Evolutionary conservation across 1,140 invertebrate species (phyloP).

Genomic region (Drosophila orosa): DNA sequence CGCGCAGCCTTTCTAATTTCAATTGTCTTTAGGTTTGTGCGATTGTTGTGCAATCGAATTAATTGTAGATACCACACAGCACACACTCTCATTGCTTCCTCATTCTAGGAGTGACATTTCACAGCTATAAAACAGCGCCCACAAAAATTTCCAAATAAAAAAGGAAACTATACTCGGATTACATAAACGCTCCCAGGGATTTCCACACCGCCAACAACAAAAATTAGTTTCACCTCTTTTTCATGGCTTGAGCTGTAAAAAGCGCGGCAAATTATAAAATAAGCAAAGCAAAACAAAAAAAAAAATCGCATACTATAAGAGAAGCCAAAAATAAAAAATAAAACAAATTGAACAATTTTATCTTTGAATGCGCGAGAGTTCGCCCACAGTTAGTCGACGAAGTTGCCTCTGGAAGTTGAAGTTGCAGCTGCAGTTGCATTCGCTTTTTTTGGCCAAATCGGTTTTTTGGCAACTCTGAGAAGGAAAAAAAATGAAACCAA

Average conservation of each 20-base stretch:
- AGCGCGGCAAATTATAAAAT: conserved; percentile 78
- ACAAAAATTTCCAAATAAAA: conserved; percentile 30
- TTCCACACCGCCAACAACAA: conserved; percentile 48
- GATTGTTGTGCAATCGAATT: conserved; percentile 71
- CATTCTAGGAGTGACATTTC: conserved; percentile 47
- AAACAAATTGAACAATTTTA: conserved; percentile 42
- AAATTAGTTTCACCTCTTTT: conserved; percentile 82
- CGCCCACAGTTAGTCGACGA: conserved; percentile 56
- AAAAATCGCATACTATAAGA: conserved; percentile 5
- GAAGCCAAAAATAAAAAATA: conserved; percentile 21
- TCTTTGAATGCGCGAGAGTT: conserved; percentile 54
- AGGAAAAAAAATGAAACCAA: conserved; percentile 45
- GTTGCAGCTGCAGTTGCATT: conserved; percentile 54
- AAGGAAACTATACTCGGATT: conserved; percentile 30
- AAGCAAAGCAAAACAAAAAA: conserved; percentile 49
- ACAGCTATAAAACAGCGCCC: conserved; percentile 29
- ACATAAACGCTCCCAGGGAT: conserved; percentile 48
- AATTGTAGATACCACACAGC: conserved; percentile 51
- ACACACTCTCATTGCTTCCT: conserved; percentile 19
- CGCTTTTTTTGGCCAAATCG: conserved; percentile 49
- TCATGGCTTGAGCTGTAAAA: conserved; percentile 70
- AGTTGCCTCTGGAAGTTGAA: conserved; percentile 39
- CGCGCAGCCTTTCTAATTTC: conserved; percentile 78
- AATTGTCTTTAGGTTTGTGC: conserved; percentile 60
- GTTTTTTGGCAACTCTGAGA: conserved; percentile 61